Evolutionary conservation across 2,797 vertebrate species (phyloP).

Genomic region (Tragelaphus oryx): DNA sequence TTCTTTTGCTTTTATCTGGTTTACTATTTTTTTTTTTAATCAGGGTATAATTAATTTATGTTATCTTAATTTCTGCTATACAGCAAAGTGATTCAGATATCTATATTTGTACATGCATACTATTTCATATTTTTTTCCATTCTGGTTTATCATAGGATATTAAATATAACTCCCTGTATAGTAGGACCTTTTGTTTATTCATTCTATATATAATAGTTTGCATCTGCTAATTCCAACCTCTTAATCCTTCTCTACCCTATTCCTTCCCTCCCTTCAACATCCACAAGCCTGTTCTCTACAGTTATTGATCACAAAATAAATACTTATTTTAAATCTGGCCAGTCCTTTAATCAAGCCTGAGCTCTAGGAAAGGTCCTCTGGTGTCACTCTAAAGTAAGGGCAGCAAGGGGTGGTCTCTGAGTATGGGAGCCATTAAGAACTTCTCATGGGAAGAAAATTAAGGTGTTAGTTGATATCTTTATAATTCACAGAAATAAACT

Average conservation of each 20-base stretch:
- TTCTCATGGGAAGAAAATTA: not conserved
- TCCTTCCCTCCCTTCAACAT: not conserved
- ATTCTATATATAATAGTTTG: not conserved
- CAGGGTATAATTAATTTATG: not conserved
- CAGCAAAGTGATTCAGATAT: not conserved
- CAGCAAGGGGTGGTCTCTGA: not conserved
- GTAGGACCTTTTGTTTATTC: not conserved
- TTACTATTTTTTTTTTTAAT: not conserved
- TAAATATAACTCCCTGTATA: not conserved
- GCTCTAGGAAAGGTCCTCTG: constrained; percentile 40
- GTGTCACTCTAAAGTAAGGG: not conserved
- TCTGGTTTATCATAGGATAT: not conserved
- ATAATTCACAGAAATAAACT: not conserved
- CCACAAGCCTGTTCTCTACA: not conserved
- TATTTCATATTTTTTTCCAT: not conserved
- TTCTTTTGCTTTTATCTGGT: not conserved
- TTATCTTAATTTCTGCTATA: not conserved
- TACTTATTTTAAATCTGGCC: constrained; percentile 39
- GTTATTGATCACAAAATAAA: constrained; percentile 64
- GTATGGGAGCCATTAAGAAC: not conserved
- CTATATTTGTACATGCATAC: not conserved
- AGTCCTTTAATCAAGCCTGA: constrained; percentile 56
- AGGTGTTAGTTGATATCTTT: not conserved
- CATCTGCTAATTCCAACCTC: not conserved
- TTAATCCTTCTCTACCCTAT: not conserved